These are phyloP conservation scores for Protophormia terraenovae DNA, from an alignment of 2,888 invertebrate genomes.

Conservation along the genomic window DNA sequence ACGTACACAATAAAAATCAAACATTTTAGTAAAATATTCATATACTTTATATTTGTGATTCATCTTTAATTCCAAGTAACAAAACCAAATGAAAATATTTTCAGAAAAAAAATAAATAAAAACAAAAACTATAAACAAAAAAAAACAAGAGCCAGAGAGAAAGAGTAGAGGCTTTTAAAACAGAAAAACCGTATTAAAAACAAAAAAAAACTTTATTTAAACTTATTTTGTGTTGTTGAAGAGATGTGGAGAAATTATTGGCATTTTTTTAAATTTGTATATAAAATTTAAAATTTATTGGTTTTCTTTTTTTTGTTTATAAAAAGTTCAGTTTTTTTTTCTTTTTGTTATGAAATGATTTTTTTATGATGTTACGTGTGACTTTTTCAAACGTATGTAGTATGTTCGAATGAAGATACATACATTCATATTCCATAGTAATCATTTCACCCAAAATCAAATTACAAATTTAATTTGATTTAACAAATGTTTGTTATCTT, in stretches of 20 bases:
- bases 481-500: slow-evolving; percentile 10
- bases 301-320: slow-evolving; percentile 25
- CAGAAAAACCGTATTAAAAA: neutral
- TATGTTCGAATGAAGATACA: no score
- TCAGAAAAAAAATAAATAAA: no score
- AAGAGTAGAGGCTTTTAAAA: neutral
- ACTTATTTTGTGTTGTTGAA: neutral
- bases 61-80: slow-evolving; percentile 52
- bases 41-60: slow-evolving; percentile 31
- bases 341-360: no score
- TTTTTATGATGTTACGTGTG: slow-evolving; percentile 28
- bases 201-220: slow-evolving; percentile 14
- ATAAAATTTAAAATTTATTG: neutral
- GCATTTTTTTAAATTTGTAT: slow-evolving; percentile 3
- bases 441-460: slow-evolving; percentile 19
- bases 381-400: neutral
- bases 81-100: no score
- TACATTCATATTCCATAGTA: no score
- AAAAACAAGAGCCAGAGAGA: no score
- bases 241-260: slow-evolving; percentile 26
- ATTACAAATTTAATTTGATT: neutral
- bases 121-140: slow-evolving; percentile 6
- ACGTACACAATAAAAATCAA: neutral
- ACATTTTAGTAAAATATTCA: neutral
- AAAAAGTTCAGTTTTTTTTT: no score